Evolutionary conservation across 2,797 vertebrate genomes (phyloP).

Genomic region (Clarias platycephalus): DNA sequence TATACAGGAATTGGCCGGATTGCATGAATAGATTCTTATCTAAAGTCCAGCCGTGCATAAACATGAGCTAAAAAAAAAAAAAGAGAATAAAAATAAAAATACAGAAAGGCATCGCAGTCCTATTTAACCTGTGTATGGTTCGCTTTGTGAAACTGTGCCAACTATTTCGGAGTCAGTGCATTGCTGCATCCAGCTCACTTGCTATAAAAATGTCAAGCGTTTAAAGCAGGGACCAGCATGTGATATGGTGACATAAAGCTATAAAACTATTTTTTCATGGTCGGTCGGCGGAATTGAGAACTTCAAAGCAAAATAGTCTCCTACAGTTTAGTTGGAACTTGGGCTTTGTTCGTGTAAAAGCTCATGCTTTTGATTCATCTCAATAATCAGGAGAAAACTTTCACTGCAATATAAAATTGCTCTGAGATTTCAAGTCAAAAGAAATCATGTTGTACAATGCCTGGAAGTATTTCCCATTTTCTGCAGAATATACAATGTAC

Average conservation of each 20-base stretch:
- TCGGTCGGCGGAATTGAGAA: constrained; percentile 45
- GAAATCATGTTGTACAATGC: background rate
- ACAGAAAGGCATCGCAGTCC: background rate
- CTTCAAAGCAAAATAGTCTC: constrained; percentile 50
- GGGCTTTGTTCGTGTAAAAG: constrained; percentile 47
- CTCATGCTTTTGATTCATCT: constrained; percentile 50
- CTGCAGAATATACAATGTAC: background rate
- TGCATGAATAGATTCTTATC: constrained; percentile 50
- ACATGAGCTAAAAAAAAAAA: constrained; percentile 60
- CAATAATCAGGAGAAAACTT: constrained; percentile 47
- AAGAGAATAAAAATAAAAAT: background rate
- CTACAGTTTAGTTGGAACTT: constrained; percentile 47
- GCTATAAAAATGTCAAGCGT: constrained; percentile 64
- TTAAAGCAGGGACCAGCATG: constrained; percentile 48
- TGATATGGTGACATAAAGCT: constrained; percentile 49
- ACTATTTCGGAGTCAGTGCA: constrained; percentile 58
- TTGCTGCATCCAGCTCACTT: constrained; percentile 57
- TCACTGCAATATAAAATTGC: background rate
- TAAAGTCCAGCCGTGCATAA: constrained; percentile 68
- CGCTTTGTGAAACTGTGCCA: constrained; percentile 33
- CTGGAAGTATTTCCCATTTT: background rate
- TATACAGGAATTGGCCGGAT: constrained; percentile 47
- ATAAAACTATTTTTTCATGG: constrained; percentile 54
- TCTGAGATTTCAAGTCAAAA: background rate
- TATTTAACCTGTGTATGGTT: constrained; percentile 21